Evolutionary conservation across 2,113 vertebrate genomes (phyloP), one percentile per base, ranked within the genome.

Genomic region (Oryzias curvinotus): DNA sequence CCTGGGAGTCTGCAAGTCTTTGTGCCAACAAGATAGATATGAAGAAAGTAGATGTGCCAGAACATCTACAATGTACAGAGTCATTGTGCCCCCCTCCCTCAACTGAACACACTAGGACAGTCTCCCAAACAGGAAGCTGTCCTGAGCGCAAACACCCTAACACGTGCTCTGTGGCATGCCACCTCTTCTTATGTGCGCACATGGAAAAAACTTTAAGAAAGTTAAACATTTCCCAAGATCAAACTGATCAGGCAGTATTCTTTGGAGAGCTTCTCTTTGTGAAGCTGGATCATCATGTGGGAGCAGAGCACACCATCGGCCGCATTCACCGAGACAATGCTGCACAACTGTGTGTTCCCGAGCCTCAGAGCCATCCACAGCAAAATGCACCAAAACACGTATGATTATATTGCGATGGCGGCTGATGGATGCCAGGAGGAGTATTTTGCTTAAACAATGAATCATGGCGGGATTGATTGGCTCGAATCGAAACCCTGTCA

Each of bases 391-490:
- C 73, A 74, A 79, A 78, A 75, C n/a, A 46, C 50, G 54, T 69
- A 64, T 68, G 84, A 80, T 80, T 80, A 81, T 68, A 77, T 70
- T 62, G 75, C 62, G 78, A 82, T 58, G 82, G 80, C 42, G 65
- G 62, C 68, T 73, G 82, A 73, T 67, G 67, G 73, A 83, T 85
- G 71, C 68, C 75, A 72, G 79, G 81, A 72, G 79, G 81, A 77
- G 62, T 80, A 77, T 86, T 84, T 84, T 82, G 71, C 77, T 87
- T 85, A 83, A 88, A 90, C 87, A 83, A 88, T 85, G 78, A 84
- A 84, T 82, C 73, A 64, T 49, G 71, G 77, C 68, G 63, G 69
- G 77, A 81, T 78, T 85, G 79, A 91, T 89, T 84, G 85, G 88
- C 85, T 86, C 69, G 73, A 75, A 77, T 75, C 77, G 71, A 79